Evolutionary conservation across 2,797 vertebrate genomes (phyloP).

Genomic region (Chelon labrosus): DNA sequence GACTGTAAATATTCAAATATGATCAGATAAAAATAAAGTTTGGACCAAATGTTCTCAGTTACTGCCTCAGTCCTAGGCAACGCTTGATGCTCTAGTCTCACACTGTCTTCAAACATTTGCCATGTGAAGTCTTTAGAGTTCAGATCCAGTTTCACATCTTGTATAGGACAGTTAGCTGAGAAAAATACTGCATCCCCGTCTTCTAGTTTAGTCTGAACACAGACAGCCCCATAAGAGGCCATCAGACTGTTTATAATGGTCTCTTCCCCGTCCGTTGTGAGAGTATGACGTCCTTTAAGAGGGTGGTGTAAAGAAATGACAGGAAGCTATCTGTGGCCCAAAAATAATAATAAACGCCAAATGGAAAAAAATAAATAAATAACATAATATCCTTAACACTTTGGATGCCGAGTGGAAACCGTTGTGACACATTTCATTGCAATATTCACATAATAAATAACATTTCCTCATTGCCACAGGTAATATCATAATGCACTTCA

Average conservation of each 20-base stretch:
- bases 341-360: not conserved
- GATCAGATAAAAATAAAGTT: slow-evolving; percentile 24
- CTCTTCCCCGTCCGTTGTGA: not conserved
- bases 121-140: slow-evolving; percentile 1
- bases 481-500: slow-evolving; percentile 88
- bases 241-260: not conserved
- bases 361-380: not conserved
- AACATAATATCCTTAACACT: slow-evolving; percentile 36
- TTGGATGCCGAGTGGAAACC: slow-evolving; percentile 45
- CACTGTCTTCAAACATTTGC: not conserved
- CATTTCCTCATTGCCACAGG: slow-evolving; percentile 57
- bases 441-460: slow-evolving; percentile 83
- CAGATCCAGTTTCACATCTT: slow-evolving; percentile 28
- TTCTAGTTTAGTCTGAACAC: slow-evolving; percentile 6
- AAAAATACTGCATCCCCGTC: not conserved
- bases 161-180: slow-evolving; percentile 14
- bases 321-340: not conserved
- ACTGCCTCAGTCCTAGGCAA: not conserved
- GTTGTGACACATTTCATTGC: slow-evolving; percentile 62
- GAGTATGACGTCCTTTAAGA: not conserved
- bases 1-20: slow-evolving; percentile 68
- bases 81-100: not conserved
- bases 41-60: not conserved
- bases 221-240: not conserved
- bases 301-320: not conserved